phyloP scores from a whole-genome alignment of 2,888 invertebrate species.

The Dusona sp. region DNA sequence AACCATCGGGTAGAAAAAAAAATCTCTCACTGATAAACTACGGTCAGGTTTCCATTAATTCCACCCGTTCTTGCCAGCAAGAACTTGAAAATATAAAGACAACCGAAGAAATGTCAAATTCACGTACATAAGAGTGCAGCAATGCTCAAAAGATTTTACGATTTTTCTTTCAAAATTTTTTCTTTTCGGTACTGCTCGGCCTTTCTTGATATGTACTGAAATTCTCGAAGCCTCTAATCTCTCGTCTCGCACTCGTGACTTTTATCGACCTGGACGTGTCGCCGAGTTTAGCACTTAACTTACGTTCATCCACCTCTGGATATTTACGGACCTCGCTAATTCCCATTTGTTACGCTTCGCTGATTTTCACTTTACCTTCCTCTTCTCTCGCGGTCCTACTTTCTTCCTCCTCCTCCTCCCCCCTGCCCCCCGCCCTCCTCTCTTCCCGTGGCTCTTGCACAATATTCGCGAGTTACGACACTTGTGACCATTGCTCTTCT shows the following conservation, averaged over 20 bases:
- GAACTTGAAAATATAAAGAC: too few relatives aligned
- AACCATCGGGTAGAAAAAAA: too few relatives aligned
- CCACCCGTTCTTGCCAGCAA: too few relatives aligned
- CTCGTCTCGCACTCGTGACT: constrained; percentile 49
- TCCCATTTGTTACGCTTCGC: constrained; percentile 68
- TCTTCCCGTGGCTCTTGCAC: neutral
- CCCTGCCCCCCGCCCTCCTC: neutral
- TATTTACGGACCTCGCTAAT: constrained; percentile 68
- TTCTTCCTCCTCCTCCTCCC: neutral
- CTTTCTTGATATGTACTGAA: neutral
- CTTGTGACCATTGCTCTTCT: neutral
- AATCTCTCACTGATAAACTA: too few relatives aligned
- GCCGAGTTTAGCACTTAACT: constrained; percentile 63
- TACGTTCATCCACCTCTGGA: constrained; percentile 62
- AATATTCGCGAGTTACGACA: constrained; percentile 7
- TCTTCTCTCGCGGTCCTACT: neutral
- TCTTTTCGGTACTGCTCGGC: too few relatives aligned
- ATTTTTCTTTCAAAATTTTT: too few relatives aligned
- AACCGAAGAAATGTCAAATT: too few relatives aligned
- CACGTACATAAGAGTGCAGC: too few relatives aligned
- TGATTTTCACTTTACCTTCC: constrained; percentile 63
- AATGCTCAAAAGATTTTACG: too few relatives aligned
- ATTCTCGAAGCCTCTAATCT: constrained; percentile 5
- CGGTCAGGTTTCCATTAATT: too few relatives aligned
- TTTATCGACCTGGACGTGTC: constrained; percentile 60